Evolutionary conservation across 2,797 vertebrate genomes (phyloP).

Genomic region (Myripristis murdjan): DNA sequence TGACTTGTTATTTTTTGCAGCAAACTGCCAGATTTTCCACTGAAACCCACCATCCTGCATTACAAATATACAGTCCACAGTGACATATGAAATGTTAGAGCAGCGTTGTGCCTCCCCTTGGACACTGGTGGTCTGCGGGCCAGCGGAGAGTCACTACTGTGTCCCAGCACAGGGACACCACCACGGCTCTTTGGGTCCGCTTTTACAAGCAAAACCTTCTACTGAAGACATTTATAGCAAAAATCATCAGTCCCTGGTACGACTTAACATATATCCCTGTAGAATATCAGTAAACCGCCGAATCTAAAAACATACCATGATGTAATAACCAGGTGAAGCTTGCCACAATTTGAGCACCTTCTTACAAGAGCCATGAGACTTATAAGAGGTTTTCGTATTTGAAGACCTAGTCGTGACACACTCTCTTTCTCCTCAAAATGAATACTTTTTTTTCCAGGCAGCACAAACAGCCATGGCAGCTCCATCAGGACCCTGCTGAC

Average conservation of each 20-base stretch:
- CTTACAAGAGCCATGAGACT: constrained; percentile 17
- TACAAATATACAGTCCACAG: constrained; percentile 14
- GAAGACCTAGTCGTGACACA: constrained; percentile 11
- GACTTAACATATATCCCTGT: constrained; percentile 12
- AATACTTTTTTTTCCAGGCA: constrained; percentile 24
- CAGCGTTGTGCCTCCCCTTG: constrained; percentile 40
- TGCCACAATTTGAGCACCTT: constrained; percentile 5
- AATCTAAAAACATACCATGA: constrained; percentile 17
- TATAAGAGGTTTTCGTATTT: constrained; percentile 21
- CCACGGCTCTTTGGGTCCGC: constrained; percentile 16
- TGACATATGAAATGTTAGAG: constrained; percentile 31
- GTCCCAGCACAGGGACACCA: constrained; percentile 41
- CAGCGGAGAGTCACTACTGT: constrained; percentile 12
- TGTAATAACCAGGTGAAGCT: constrained; percentile 34
- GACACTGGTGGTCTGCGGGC: constrained; percentile 5
- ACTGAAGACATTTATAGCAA: constrained; percentile 45
- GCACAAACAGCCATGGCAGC: constrained; percentile 10
- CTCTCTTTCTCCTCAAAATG: constrained; percentile 2
- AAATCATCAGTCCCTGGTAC: constrained; percentile 17
- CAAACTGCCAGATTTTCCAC: background rate
- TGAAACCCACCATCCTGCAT: background rate
- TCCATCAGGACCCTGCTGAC: constrained; percentile 28
- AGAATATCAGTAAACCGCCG: constrained; percentile 18
- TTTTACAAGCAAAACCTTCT: constrained; percentile 44
- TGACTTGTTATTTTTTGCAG: too few species aligned